A percentile compares a stretch with the other conserved stretches of the same genome.
Evolutionary conservation across 2,113 vertebrate species (phyloP).

Genomic region (Calidris pygmaea): DNA sequence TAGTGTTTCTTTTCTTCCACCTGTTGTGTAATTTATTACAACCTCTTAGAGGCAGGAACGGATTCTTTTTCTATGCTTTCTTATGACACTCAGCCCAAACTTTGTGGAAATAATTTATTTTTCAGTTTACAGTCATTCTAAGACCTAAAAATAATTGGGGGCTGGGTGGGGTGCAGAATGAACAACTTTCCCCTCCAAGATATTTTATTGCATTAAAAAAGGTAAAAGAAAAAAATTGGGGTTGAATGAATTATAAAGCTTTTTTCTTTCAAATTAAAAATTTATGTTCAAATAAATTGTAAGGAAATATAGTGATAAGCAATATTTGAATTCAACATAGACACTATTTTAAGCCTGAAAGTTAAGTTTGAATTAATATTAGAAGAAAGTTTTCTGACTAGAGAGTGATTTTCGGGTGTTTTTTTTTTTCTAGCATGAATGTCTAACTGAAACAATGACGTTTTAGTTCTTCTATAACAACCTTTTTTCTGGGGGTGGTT

Average conservation of each 20-base stretch:
- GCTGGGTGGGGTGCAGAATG: not conserved
- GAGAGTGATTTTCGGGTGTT: not conserved
- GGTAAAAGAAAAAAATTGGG: not conserved
- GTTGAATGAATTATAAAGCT: not conserved
- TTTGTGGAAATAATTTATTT: not conserved
- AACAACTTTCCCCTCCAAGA: not conserved
- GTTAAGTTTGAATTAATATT: not conserved
- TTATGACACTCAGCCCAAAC: not conserved
- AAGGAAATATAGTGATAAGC: not conserved
- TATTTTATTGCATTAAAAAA: not conserved
- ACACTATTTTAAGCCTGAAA: not conserved
- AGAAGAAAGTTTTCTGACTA: not conserved
- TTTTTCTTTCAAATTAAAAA: not conserved
- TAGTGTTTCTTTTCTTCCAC: not conserved
- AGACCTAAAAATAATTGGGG: not conserved
- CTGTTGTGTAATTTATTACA: constrained; percentile 1
- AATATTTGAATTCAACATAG: not conserved
- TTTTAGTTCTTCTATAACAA: not conserved
- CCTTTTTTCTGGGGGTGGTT: not conserved
- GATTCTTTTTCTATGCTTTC: not conserved
- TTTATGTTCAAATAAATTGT: not conserved
- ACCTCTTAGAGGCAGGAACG: not conserved
- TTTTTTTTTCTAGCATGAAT: not conserved
- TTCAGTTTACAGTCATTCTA: not conserved
- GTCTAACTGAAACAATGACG: not conserved